A percentile compares a stretch with the other conserved stretches of the same genome.
Evolutionary conservation across 2,888 invertebrate genomes (phyloP).

Genomic region (Epirrhoe alternata): DNA sequence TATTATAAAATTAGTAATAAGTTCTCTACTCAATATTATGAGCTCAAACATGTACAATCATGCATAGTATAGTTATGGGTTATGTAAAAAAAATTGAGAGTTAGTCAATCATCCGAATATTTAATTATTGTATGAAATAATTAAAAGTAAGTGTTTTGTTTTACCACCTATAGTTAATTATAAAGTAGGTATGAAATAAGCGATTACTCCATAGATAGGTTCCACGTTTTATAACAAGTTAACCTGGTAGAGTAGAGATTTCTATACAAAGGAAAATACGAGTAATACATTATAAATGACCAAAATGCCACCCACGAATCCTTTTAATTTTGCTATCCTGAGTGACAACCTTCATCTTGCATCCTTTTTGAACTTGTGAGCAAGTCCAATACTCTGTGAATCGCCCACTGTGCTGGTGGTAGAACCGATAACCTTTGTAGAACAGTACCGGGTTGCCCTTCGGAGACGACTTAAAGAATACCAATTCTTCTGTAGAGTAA

Average conservation of each 20-base stretch:
- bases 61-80: not conserved
- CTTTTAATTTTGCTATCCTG: not conserved
- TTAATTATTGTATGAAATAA: not conserved
- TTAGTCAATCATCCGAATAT: not conserved
- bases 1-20: not conserved
- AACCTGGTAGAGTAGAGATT: not conserved
- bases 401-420: not conserved
- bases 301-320: not conserved
- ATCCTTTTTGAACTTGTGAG: not conserved
- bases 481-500: not conserved
- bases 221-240: not conserved
- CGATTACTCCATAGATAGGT: not conserved
- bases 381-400: not conserved
- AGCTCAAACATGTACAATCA: not conserved
- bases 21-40: too few species aligned
- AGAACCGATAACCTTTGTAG: not conserved
- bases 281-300: not conserved
- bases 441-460: constrained; percentile 3
- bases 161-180: not conserved
- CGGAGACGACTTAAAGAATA: not conserved
- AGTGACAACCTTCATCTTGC: constrained; percentile 1
- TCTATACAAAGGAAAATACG: not conserved
- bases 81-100: not conserved
- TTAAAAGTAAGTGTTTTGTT: too few species aligned
- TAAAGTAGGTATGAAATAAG: not conserved